Evolutionary conservation across 2,113 vertebrate species (phyloP).

Genomic region (Callipepla squamata): DNA sequence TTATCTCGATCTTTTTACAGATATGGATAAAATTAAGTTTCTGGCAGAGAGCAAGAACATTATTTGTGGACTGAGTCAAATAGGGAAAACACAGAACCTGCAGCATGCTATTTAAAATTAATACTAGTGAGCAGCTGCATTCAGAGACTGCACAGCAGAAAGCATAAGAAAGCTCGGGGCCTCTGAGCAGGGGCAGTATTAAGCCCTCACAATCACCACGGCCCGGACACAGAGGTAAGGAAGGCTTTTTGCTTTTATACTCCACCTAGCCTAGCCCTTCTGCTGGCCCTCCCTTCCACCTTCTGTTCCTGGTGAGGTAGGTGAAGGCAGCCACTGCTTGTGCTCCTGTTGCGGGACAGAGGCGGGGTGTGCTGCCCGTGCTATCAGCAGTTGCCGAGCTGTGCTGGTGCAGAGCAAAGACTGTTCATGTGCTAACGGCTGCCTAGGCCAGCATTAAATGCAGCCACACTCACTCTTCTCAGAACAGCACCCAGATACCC

Average conservation of each 20-base stretch:
- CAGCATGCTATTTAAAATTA: not conserved
- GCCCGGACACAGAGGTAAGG: fast-evolving
- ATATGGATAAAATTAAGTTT: constrained; percentile 6
- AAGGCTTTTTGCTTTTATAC: not conserved
- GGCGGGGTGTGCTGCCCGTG: not conserved
- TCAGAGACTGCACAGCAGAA: not conserved
- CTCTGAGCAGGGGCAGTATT: not conserved
- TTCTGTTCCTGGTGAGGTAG: not conserved
- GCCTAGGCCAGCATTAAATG: not conserved
- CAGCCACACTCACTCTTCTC: not conserved
- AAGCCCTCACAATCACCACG: not conserved
- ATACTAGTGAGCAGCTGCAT: not conserved
- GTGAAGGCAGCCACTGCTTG: not conserved
- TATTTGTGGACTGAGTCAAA: not conserved
- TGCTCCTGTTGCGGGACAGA: not conserved
- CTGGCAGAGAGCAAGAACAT: not conserved
- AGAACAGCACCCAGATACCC: not conserved
- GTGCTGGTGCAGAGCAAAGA: not conserved
- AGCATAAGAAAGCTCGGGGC: not conserved
- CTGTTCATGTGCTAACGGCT: not conserved
- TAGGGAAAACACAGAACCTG: not conserved
- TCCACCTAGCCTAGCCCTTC: not conserved
- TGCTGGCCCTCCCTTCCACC: not conserved
- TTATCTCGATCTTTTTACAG: constrained; percentile 2
- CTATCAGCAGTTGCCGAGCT: not conserved